A percentile compares a stretch with the other conserved stretches of the same genome.
phyloP scores from a whole-genome alignment of 2,888 invertebrate species.

The Choreutis nemorana region DNA sequence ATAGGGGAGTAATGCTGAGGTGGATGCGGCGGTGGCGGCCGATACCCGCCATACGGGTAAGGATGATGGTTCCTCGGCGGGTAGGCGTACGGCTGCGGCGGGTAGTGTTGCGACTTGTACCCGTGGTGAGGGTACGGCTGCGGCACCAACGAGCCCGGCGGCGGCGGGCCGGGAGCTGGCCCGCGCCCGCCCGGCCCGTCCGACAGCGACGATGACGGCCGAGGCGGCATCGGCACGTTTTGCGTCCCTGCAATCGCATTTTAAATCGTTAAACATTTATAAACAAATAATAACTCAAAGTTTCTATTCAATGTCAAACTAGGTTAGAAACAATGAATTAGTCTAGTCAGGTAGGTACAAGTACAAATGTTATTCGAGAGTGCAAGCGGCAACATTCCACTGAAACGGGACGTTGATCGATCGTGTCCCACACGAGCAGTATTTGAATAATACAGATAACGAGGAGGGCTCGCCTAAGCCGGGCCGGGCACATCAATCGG shows the following conservation, averaged over 20 bases:
- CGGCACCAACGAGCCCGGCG: constrained; percentile 46
- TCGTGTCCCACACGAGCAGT: constrained; percentile 24
- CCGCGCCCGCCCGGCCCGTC: constrained; percentile 56
- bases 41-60: constrained; percentile 49
- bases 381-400: constrained; percentile 19
- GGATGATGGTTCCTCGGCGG: constrained; percentile 58
- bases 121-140: constrained; percentile 50
- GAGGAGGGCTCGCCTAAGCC: constrained; percentile 48
- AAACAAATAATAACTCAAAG: no score
- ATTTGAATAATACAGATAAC: constrained; percentile 59
- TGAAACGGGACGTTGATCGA: constrained; percentile 2
- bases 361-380: constrained; percentile 27
- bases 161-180: constrained; percentile 35
- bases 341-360: no score
- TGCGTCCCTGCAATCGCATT: constrained; percentile 78
- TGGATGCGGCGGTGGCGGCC: constrained; percentile 39
- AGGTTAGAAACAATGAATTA: no score
- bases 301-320: no score
- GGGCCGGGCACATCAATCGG: constrained; percentile 48
- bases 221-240: constrained; percentile 95
- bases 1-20: constrained; percentile 52
- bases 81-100: constrained; percentile 53
- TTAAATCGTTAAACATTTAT: no score
- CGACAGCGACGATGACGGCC: constrained; percentile 85
- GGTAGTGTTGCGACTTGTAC: constrained; percentile 55